A percentile compares a stretch with the other conserved stretches of the same genome.
phyloP scores from a whole-genome alignment of 2,113 vertebrate species.

The Tonatia bakeri region DNA sequence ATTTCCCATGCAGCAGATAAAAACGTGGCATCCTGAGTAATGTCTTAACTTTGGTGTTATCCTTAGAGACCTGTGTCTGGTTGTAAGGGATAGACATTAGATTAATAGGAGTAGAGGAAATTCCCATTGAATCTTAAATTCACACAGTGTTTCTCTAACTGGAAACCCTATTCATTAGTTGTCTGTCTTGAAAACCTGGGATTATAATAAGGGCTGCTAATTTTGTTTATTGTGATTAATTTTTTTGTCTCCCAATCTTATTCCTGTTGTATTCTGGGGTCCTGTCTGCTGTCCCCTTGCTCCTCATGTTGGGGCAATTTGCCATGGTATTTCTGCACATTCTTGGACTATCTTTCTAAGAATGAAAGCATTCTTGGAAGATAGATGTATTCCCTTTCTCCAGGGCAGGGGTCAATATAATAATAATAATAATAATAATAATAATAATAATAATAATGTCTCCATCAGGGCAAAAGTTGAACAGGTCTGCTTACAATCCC shows the following conservation, averaged over 20 bases:
- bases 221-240: background rate
- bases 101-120: background rate
- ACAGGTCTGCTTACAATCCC: background rate
- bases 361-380: background rate
- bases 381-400: background rate
- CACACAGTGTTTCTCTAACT: background rate
- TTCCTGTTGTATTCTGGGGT: background rate
- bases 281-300: background rate
- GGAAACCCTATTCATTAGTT: background rate
- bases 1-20: background rate
- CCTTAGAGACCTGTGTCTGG: background rate
- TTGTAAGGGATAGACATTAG: background rate
- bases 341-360: background rate
- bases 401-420: background rate
- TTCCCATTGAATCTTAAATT: background rate
- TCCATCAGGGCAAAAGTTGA: background rate
- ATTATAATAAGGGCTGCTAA: background rate
- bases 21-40: background rate
- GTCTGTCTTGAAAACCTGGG: background rate
- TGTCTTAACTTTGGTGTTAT: conserved; percentile 10
- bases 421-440: no score
- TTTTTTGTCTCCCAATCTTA: background rate
- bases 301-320: background rate
- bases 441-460: background rate
- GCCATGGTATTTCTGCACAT: background rate